phyloP scores from a whole-genome alignment of 2,888 invertebrate species.

The Gryllus longicercus region DNA sequence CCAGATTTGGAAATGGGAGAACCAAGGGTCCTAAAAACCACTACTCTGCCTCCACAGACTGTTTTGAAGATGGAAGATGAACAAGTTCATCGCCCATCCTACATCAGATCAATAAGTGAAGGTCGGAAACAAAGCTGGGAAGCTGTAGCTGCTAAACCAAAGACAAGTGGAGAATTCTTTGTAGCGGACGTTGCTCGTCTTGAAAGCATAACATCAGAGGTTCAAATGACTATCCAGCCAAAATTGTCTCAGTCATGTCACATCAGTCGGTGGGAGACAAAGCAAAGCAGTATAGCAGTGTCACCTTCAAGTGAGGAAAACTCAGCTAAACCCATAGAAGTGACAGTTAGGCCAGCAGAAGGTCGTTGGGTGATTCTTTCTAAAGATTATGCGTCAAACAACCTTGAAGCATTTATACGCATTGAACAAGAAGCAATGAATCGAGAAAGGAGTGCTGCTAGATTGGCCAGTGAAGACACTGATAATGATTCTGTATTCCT shows the following conservation, averaged over 20 bases:
- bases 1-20: not conserved
- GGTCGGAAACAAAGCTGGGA: not conserved
- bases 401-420: not conserved
- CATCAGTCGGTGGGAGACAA: not conserved
- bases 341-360: not conserved
- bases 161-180: constrained; percentile 40
- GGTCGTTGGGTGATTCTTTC: constrained; percentile 11
- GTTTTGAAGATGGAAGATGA: not conserved
- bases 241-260: constrained; percentile 21
- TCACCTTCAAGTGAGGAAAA: not conserved
- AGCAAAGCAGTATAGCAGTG: not conserved
- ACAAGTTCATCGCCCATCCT: not conserved
- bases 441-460: not conserved
- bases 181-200: constrained; percentile 31
- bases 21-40: not conserved
- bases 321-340: too few species aligned
- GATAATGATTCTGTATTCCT: not conserved
- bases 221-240: constrained; percentile 37
- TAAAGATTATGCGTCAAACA: not conserved
- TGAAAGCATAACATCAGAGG: constrained; percentile 31
- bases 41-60: not conserved
- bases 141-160: constrained; percentile 29
- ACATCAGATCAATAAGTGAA: too few species aligned
- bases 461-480: not conserved
- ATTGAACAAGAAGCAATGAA: not conserved